Evolutionary conservation across 2,888 invertebrate species (phyloP), one percentile per base, ranked within the genome.

Genomic region (Sinodicranocentrus sp.): DNA sequence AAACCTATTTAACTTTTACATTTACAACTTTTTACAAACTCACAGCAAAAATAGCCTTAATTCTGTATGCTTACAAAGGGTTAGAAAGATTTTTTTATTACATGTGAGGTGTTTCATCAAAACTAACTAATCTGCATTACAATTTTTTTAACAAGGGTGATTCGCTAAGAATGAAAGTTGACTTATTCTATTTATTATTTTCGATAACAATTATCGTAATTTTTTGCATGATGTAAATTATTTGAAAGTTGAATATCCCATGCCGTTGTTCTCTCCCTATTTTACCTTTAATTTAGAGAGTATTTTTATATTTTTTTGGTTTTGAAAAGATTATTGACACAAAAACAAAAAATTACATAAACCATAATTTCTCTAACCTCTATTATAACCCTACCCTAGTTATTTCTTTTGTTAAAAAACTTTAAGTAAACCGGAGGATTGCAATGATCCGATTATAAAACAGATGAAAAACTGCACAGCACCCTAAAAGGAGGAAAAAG

Each of bases 11-110:
- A 13, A 19, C n/a, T 52, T 15, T 52, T 5, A 17, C 15, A 8
- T 52, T 52, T 52, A 52, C 52, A 52, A 52, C 19, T 17, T 8
- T 2, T 15, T 52, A 52, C 52, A 52, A 10, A 15, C 25, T 5
- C 65, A 78, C 78, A 78, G 78, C 78, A 78, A 78, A 78, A 78
- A 78, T 78, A 78, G 78, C 78, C 70, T 68, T 71, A 25, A 17
- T 57, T 57, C 21, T 57, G 25, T 57, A 25, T 57, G 10, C 57
- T 1, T 57, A 57, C 48, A 48, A 48, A 48, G 48, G 48, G 48
- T 48, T 48, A 48, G 48, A 48, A 48, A 48, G 5, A 33, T 33
- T 33, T 33, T 33, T 33, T 33, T n/a, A n/a, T n/a, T n/a, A n/a
- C n/a, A n/a, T n/a, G n/a, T n/a, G n/a, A n/a, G n/a, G n/a, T n/a